Evolutionary conservation across 2,113 vertebrate species (phyloP).

Genomic region (Psophia crepitans): DNA sequence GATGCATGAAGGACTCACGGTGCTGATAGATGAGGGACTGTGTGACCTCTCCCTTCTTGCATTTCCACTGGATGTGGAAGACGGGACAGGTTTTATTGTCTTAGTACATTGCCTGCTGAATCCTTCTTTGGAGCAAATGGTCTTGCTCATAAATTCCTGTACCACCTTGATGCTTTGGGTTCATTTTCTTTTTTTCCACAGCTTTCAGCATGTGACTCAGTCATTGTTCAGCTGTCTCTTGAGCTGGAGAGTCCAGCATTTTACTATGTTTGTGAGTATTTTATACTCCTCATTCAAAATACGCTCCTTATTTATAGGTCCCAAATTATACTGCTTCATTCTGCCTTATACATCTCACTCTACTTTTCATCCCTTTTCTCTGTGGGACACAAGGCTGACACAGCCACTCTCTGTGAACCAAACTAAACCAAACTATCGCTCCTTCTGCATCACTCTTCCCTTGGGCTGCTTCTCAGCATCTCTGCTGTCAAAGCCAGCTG

Average conservation of each 20-base stretch:
- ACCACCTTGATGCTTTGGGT: neutral
- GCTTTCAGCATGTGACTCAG: neutral
- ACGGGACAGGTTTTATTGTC: neutral
- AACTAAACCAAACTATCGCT: accelerated
- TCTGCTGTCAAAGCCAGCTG: neutral
- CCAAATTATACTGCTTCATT: neutral
- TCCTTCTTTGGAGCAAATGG: neutral
- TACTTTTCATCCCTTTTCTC: neutral
- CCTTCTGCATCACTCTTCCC: neutral
- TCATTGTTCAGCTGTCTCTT: neutral
- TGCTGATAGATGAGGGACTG: neutral
- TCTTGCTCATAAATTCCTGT: neutral
- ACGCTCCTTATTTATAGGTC: neutral
- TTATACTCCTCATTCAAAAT: neutral
- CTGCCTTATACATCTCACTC: neutral
- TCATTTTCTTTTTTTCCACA: neutral
- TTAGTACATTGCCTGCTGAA: neutral
- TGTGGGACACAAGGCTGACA: neutral
- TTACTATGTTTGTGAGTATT: neutral
- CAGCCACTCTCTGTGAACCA: neutral
- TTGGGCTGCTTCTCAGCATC: neutral
- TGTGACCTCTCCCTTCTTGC: neutral
- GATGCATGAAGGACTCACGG: neutral
- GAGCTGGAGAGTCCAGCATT: neutral
- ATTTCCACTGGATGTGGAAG: neutral